Conservation (phyloP, 2,797 vertebrate species). For the Podarcis siculus region DNA sequence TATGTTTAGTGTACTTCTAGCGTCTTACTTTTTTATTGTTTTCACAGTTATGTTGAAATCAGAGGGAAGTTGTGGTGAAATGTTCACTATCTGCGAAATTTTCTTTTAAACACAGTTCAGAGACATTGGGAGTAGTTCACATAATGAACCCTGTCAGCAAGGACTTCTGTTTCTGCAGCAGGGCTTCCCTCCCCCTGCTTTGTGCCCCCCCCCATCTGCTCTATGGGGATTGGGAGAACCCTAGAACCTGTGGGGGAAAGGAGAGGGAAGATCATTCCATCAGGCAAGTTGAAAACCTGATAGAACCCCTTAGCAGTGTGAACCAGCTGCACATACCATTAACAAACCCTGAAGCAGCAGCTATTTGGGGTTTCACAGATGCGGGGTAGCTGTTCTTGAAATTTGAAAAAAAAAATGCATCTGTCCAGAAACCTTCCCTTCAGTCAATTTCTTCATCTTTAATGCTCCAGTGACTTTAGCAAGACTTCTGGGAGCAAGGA, state of each 20-base stretch:
- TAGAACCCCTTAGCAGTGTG: background rate
- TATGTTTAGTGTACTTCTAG: background rate
- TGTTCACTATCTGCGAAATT: background rate
- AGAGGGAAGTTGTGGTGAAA: background rate
- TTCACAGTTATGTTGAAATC: background rate
- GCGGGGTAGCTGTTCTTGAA: background rate
- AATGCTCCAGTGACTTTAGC: background rate
- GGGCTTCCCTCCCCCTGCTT: too few species aligned
- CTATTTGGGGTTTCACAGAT: background rate
- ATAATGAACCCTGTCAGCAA: too few species aligned
- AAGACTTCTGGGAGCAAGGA: background rate
- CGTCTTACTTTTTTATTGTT: too few species aligned
- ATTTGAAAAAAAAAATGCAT: background rate
- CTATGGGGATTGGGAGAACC: too few species aligned
- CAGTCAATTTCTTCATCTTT: background rate
- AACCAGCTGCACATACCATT: background rate
- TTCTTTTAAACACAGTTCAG: background rate
- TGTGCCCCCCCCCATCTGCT: too few species aligned
- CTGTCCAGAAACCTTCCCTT: background rate
- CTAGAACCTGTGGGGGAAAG: too few species aligned
- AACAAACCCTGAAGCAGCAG: background rate
- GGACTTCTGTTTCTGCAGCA: too few species aligned
- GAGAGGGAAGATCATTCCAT: too few species aligned
- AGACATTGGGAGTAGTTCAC: too few species aligned
- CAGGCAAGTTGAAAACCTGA: too few species aligned